Evolutionary conservation across 2,113 vertebrate genomes (phyloP).

Genomic region (Lathamus discolor): DNA sequence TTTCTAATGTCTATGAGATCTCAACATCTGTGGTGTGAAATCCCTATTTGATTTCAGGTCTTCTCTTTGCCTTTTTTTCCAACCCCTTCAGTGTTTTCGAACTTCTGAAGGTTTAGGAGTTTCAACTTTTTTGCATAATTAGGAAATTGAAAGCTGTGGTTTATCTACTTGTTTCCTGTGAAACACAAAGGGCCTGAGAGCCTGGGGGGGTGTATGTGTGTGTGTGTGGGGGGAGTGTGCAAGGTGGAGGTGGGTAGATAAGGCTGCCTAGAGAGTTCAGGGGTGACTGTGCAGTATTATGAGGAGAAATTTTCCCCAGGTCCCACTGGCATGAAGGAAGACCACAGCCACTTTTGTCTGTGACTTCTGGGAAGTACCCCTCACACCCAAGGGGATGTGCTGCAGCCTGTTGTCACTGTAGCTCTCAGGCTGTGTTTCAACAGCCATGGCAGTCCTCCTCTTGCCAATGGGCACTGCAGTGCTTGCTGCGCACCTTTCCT

Average conservation of each 20-base stretch:
- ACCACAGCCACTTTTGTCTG: not conserved
- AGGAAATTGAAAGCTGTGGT: slow-evolving; percentile 24
- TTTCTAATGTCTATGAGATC: not conserved
- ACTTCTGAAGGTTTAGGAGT: slow-evolving; percentile 11
- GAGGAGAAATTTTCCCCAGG: not conserved
- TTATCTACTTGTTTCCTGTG: slow-evolving; percentile 22
- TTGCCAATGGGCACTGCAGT: not conserved
- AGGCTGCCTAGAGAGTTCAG: not conserved
- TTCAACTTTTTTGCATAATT: slow-evolving; percentile 8
- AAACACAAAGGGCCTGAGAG: not conserved
- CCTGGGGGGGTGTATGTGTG: not conserved
- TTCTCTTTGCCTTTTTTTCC: not conserved
- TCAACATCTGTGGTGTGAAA: not conserved
- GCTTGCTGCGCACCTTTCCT: not conserved
- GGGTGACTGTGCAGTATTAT: not conserved
- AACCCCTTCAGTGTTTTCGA: slow-evolving; percentile 10
- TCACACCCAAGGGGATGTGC: not conserved
- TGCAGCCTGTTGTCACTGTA: not conserved
- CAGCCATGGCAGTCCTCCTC: not conserved
- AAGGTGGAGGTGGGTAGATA: not conserved
- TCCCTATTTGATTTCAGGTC: not conserved
- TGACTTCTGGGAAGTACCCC: not conserved
- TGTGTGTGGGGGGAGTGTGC: not conserved
- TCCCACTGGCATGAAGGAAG: not conserved
- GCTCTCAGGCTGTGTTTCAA: not conserved